Evolutionary conservation across 2,113 vertebrate genomes (phyloP).

Genomic region (Alethe castanea): DNA sequence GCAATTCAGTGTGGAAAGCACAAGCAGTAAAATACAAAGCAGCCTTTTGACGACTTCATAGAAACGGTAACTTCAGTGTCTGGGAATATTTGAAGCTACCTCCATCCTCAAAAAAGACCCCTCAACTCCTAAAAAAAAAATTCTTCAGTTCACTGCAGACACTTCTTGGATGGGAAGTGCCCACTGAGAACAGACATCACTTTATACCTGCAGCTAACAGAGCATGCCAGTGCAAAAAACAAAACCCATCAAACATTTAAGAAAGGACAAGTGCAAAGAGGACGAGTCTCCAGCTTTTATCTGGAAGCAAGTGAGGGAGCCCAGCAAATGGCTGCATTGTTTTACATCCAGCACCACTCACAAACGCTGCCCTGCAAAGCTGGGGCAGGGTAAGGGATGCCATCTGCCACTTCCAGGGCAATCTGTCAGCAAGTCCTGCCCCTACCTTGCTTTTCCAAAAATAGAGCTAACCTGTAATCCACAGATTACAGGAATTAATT

Average conservation of each 20-base stretch:
- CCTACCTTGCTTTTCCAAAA: not conserved
- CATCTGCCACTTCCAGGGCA: slow-evolving; percentile 4
- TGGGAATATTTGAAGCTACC: not conserved
- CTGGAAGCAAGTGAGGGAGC: not conserved
- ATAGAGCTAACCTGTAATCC: slow-evolving; percentile 22
- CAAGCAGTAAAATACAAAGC: not conserved
- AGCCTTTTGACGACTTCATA: fast-evolving
- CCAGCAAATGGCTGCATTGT: not conserved
- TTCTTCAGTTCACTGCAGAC: not conserved
- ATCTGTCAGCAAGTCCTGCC: not conserved
- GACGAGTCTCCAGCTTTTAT: not conserved
- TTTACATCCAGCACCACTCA: not conserved
- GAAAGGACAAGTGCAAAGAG: not conserved
- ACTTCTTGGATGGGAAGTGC: not conserved
- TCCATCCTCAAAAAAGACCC: not conserved
- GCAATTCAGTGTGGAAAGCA: not conserved
- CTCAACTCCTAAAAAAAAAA: not conserved
- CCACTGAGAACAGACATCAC: fast-evolving
- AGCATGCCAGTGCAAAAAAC: fast-evolving
- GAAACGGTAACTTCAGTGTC: not conserved
- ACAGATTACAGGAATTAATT: not conserved
- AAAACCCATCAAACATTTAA: not conserved
- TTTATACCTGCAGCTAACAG: not conserved
- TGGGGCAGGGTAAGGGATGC: not conserved
- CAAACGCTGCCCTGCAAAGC: not conserved